Evolutionary conservation across 2,888 invertebrate genomes (phyloP), one percentile per base, ranked within the genome.

Genomic region (Nezara viridula): DNA sequence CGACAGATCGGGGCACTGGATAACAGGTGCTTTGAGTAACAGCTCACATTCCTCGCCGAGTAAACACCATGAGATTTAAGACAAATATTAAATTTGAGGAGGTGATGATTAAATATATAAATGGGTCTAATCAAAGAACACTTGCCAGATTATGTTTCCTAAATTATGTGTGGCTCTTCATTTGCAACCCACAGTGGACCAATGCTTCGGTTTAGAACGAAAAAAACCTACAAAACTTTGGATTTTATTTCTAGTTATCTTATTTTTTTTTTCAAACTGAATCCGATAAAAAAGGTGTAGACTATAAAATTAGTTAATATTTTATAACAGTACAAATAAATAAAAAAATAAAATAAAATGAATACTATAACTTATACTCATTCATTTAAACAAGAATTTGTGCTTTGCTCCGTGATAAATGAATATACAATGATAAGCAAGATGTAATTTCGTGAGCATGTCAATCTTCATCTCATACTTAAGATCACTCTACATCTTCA

Each of bases 71-170:
- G 19, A 66, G n/a, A 66, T 66, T 66, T 66, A 66, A 66, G 66
- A 44, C 81, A 81, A 81, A 81, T n/a, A 81, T 44, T 81, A 81
- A 81, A 81, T 24, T n/a, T 44, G 81, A 21, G 44, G 24, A 10
- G 44, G 2, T n/a, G n/a, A 81, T 44, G 81, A 44, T 81, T 81
- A 77, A 77, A 16, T 6, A 37, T 32, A 24, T 73, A 24, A 37
- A 40, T 40, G 21, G 77, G 19, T 37, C 40, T 77, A 21, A 77
- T 77, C 37, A 40, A 40, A 6, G 19, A 24, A 24, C 37, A 24
- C 77, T 24, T 73, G 73, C 40, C 77, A 40, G 77, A 21, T 40
- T 12, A 24, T 16, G 37, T 37, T 37, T 1, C 6, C 81, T 44
- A 81, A 81, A 44, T 81, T 9, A 44, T 81, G 44, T 6, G 37